phyloP scores from a whole-genome alignment of 2,797 vertebrate species.

The Sebastes kiyomatsui region DNA sequence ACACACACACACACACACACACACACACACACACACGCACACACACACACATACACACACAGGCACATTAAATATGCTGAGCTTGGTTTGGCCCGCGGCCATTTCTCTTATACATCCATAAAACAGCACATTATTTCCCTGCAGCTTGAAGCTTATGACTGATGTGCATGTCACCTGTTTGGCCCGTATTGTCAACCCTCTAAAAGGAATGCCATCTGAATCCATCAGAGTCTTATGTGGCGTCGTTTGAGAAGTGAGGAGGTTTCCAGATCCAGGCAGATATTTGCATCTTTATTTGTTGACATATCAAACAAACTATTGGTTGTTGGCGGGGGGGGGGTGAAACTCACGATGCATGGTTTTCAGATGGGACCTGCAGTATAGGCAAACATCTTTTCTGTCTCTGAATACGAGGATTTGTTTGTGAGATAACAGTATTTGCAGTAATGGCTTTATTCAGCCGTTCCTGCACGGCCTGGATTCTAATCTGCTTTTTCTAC shows the following conservation, averaged over 20 bases:
- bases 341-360: constrained; percentile 11
- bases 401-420: constrained; percentile 47
- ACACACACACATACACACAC: background rate
- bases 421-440: constrained; percentile 59
- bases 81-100: constrained; percentile 77
- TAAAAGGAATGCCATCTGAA: constrained; percentile 51
- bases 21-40: background rate
- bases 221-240: constrained; percentile 20
- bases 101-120: constrained; percentile 78
- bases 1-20: background rate
- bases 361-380: constrained; percentile 22
- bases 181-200: constrained; percentile 47
- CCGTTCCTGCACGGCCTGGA: constrained; percentile 44
- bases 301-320: constrained; percentile 28
- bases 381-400: constrained; percentile 31
- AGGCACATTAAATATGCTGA: constrained; percentile 77
- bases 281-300: constrained; percentile 59
- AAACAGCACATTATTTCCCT: constrained; percentile 72
- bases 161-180: constrained; percentile 73
- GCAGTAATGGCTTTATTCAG: constrained; percentile 50
- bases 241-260: constrained; percentile 36
- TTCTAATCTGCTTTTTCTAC: constrained; percentile 54
- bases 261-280: constrained; percentile 27
- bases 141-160: constrained; percentile 63
- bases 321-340: background rate